These are phyloP conservation scores for Sterrhoptilus dennistouni DNA, from an alignment of 2,113 vertebrate genomes.

Conservation along the genomic window DNA sequence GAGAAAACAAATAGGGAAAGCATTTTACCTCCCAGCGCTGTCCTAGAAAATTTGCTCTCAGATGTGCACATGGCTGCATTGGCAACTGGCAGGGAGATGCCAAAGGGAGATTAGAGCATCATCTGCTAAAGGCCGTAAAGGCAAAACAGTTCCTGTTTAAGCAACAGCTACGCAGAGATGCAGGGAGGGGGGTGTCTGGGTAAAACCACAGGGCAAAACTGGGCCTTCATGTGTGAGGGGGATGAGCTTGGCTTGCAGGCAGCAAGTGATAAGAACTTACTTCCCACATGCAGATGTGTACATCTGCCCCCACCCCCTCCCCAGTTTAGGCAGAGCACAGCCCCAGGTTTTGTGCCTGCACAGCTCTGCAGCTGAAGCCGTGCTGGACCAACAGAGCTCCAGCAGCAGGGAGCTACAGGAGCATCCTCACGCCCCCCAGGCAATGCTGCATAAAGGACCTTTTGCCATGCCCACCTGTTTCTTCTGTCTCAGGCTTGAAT, in stretches of 20 bases:
- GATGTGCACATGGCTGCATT: neutral
- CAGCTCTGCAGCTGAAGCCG: neutral
- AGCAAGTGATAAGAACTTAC: neutral
- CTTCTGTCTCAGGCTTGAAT: neutral
- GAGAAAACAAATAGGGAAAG: neutral
- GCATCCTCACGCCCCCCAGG: neutral
- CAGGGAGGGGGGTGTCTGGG: neutral
- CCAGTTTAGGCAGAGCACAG: neutral
- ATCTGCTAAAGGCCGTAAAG: neutral
- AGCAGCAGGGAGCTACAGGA: neutral
- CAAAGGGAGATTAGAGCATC: constrained; percentile 35
- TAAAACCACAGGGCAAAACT: constrained; percentile 32
- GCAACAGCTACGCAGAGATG: neutral
- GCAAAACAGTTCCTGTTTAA: constrained; percentile 31
- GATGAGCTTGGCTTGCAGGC: neutral
- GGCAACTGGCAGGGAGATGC: neutral
- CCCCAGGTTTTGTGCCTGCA: neutral
- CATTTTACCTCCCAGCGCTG: neutral
- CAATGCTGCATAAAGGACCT: neutral
- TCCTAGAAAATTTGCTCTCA: constrained; percentile 2
- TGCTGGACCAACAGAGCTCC: neutral
- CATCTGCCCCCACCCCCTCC: too few relatives aligned
- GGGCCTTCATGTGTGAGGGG: neutral
- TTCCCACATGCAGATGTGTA: neutral
- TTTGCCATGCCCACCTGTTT: neutral